Evolutionary conservation across 2,888 invertebrate genomes (phyloP).

Genomic region (Cantharis flavilabris): DNA sequence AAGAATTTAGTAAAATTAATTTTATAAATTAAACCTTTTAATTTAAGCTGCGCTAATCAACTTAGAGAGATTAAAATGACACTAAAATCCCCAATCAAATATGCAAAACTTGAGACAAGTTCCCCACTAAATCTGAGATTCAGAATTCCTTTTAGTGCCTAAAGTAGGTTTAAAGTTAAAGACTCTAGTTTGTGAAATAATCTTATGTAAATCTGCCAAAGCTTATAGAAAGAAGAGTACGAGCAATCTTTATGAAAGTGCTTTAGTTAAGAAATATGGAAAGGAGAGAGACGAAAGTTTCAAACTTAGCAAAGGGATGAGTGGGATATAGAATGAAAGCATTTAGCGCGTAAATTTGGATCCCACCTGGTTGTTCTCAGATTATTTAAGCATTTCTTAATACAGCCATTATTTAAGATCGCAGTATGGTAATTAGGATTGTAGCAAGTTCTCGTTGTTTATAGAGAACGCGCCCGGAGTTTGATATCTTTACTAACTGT

Average conservation of each 20-base stretch:
- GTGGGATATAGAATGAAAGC: conserved; percentile 51
- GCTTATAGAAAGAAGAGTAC: conserved; percentile 33
- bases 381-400: conserved; percentile 59
- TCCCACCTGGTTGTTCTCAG: conserved; percentile 57
- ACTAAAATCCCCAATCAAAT: conserved; percentile 40
- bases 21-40: conserved; percentile 36
- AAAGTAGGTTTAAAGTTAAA: conserved; percentile 54
- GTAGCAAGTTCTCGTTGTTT: conserved; percentile 36
- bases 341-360: conserved; percentile 55
- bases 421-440: conserved; percentile 52
- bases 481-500: conserved; percentile 44
- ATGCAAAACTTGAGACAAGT: conserved; percentile 38
- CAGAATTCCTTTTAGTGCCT: conserved; percentile 45
- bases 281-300: conserved; percentile 19
- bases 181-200: conserved; percentile 55
- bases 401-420: conserved; percentile 58
- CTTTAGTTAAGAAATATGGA: conserved; percentile 8
- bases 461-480: conserved; percentile 40
- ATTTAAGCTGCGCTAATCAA: conserved; percentile 36
- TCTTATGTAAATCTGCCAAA: conserved; percentile 55
- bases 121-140: conserved; percentile 33
- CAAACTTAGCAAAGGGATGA: conserved; percentile 13
- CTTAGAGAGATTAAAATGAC: conserved; percentile 39
- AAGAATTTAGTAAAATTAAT: background rate
- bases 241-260: conserved; percentile 16